phyloP scores from a whole-genome alignment of 2,888 invertebrate genomes.

The Melanargia galathea region DNA sequence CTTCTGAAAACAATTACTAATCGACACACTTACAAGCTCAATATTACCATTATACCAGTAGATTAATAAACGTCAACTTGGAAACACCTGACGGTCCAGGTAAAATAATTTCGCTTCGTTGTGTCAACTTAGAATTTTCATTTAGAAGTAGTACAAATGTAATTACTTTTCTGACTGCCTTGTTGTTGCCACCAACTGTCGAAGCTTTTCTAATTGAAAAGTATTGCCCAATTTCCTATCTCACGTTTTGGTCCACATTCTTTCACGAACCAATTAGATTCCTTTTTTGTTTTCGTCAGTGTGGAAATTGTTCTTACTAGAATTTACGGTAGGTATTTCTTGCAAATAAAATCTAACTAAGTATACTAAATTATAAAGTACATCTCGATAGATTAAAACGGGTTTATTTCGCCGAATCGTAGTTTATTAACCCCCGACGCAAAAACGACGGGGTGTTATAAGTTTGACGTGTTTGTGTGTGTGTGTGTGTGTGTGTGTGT shows the following conservation, averaged over 20 bases:
- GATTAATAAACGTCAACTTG: not conserved
- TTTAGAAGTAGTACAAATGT: conserved; percentile 10
- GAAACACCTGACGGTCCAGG: conserved; percentile 5
- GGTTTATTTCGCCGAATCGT: not conserved
- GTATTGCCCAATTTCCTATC: conserved; percentile 16
- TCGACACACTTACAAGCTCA: not conserved
- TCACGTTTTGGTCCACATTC: conserved; percentile 12
- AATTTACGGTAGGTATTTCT: not conserved
- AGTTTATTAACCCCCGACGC: too few relatives aligned
- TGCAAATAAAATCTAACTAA: not conserved
- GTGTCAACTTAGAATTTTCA: conserved; percentile 15
- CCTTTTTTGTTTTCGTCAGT: not conserved
- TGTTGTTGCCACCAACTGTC: conserved; percentile 10
- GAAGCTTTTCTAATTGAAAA: conserved; percentile 19
- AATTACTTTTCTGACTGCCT: conserved; percentile 14
- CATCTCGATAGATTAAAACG: not conserved
- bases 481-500: too few relatives aligned
- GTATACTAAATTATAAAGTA: not conserved
- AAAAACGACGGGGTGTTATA: too few relatives aligned
- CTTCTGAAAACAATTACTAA: not conserved
- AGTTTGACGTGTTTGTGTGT: too few relatives aligned
- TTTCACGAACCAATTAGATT: conserved; percentile 10
- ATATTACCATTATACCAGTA: not conserved
- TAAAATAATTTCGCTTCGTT: not conserved
- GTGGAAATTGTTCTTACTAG: not conserved